Percentiles rank a stretch among this genome's conserved stretches.
Evolutionary conservation across 1,140 invertebrate species (phyloP).

Genomic region (Radopholus similis): DNA sequence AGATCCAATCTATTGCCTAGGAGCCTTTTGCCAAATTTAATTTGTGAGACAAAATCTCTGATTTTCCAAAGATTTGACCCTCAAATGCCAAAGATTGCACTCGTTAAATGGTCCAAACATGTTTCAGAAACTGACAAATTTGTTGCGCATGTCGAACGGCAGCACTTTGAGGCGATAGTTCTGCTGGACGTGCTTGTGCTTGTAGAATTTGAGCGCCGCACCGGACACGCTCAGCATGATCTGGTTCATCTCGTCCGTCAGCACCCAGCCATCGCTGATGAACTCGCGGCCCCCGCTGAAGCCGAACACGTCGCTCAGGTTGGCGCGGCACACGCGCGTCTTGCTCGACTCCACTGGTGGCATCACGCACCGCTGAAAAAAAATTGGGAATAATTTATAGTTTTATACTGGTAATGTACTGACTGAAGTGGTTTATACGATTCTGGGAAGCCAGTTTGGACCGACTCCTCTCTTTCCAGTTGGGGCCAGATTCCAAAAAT

Average conservation of each 20-base stretch:
- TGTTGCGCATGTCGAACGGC: slow-evolving; percentile 51
- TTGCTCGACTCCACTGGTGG: slow-evolving; percentile 46
- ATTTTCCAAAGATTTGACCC: too few relatives aligned
- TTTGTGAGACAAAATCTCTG: too few relatives aligned
- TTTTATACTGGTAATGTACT: too few relatives aligned
- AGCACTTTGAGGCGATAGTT: slow-evolving; percentile 49
- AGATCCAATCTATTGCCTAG: too few relatives aligned
- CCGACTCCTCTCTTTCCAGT: too few relatives aligned
- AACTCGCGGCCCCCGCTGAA: slow-evolving; percentile 54
- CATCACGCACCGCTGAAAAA: slow-evolving; percentile 40
- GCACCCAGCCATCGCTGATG: slow-evolving; percentile 54
- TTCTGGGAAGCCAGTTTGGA: too few relatives aligned
- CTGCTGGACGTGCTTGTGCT: slow-evolving; percentile 36
- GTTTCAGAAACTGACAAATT: slow-evolving; percentile 33
- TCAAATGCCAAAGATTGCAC: too few relatives aligned
- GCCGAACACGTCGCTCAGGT: slow-evolving; percentile 56
- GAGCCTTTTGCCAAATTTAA: too few relatives aligned
- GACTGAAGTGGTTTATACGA: too few relatives aligned
- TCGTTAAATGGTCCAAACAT: too few relatives aligned
- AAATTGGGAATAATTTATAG: background rate
- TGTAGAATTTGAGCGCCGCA: slow-evolving; percentile 56
- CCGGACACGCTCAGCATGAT: slow-evolving; percentile 52
- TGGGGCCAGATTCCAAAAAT: too few relatives aligned
- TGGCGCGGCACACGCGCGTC: slow-evolving; percentile 45
- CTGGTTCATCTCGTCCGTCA: slow-evolving; percentile 47